Conservation (phyloP, 2,113 vertebrate genomes). For the Macquaria australasica region DNA sequence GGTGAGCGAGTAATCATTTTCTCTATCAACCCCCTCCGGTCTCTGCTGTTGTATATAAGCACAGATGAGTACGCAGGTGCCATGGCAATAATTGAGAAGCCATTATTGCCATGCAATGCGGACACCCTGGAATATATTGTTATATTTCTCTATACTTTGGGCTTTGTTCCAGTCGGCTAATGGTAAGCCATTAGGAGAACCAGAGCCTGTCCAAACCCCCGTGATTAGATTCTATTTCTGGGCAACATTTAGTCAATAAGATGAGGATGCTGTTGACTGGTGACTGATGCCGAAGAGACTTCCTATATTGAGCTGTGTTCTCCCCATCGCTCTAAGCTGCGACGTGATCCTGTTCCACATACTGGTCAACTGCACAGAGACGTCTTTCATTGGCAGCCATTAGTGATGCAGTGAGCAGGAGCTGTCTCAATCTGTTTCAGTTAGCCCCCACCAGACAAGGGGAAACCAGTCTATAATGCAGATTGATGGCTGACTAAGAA, state of each 20-base stretch:
- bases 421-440: slow-evolving; percentile 86
- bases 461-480: slow-evolving; percentile 84
- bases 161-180: slow-evolving; percentile 74
- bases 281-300: slow-evolving; percentile 81
- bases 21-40: slow-evolving; percentile 18
- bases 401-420: slow-evolving; percentile 83
- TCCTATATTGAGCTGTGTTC: slow-evolving; percentile 78
- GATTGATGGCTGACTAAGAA: slow-evolving; percentile 83
- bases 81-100: slow-evolving; percentile 48
- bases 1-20: slow-evolving; percentile 41
- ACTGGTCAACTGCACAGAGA: slow-evolving; percentile 83
- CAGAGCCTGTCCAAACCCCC: slow-evolving; percentile 72
- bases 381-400: slow-evolving; percentile 83
- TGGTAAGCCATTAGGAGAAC: slow-evolving; percentile 78
- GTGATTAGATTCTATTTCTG: slow-evolving; percentile 81
- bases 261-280: slow-evolving; percentile 79
- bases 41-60: slow-evolving; percentile 30
- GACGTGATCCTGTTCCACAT: slow-evolving; percentile 79
- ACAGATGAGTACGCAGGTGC: slow-evolving; percentile 27
- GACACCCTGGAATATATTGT: slow-evolving; percentile 61
- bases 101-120: slow-evolving; percentile 57
- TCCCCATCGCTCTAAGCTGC: slow-evolving; percentile 71
- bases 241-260: slow-evolving; percentile 80
- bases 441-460: slow-evolving; percentile 83
- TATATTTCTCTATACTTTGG: slow-evolving; percentile 72